Conservation (phyloP, 2,888 invertebrate genomes). For the Erebia ligea region DNA sequence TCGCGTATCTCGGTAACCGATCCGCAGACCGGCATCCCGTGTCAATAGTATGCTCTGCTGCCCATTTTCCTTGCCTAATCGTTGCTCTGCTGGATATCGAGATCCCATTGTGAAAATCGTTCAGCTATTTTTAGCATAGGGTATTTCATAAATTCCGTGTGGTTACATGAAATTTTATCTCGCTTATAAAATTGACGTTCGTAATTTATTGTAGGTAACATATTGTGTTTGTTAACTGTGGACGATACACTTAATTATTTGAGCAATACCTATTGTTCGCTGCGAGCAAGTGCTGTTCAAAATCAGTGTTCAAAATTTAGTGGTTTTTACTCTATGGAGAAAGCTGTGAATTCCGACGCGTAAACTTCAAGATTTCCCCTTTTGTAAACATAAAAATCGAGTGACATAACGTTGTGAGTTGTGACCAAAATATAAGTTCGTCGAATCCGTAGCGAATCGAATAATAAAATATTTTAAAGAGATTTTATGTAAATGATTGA, state of each 20-base stretch:
- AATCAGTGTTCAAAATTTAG: conserved; percentile 50
- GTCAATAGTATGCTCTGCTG: conserved; percentile 65
- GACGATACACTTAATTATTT: conserved; percentile 19
- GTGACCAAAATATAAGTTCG: no score
- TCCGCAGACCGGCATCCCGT: conserved; percentile 51
- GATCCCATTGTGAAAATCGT: conserved; percentile 63
- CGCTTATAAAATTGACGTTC: conserved; percentile 37
- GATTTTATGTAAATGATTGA: no score
- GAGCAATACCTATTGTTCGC: conserved; percentile 32
- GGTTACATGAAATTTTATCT: conserved; percentile 42
- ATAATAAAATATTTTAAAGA: no score
- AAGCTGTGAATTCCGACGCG: conserved; percentile 58
- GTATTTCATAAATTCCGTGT: conserved; percentile 50
- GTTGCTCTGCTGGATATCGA: conserved; percentile 65
- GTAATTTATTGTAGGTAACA: conserved; percentile 35
- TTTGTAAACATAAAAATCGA: neutral
- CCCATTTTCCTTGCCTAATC: conserved; percentile 59
- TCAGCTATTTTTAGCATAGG: conserved; percentile 59
- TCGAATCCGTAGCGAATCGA: no score
- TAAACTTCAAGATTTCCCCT: neutral
- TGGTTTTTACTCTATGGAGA: conserved; percentile 54
- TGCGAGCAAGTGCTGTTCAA: conserved; percentile 35
- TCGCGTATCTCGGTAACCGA: conserved; percentile 54
- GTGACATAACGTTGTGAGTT: neutral
- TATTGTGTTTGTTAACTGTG: conserved; percentile 29